A percentile compares a stretch with the other conserved stretches of the same genome.
Evolutionary conservation across 2,888 invertebrate genomes (phyloP).

Genomic region (Volucella inanis): DNA sequence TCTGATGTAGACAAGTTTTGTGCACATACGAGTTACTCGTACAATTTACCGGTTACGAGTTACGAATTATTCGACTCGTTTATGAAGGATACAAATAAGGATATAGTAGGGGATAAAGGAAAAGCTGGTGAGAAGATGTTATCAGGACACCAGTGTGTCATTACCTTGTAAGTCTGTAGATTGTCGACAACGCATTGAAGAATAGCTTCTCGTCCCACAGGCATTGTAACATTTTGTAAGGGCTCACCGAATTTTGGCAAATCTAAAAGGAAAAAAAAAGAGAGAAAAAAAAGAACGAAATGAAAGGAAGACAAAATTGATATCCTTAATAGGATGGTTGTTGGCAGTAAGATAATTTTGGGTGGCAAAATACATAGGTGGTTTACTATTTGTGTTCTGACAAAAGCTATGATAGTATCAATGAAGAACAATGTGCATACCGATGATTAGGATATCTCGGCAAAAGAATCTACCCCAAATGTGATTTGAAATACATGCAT

Average conservation of each 20-base stretch:
- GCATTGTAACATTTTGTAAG: conserved; percentile 87
- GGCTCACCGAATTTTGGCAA: conserved; percentile 87
- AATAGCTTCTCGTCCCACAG: conserved; percentile 87
- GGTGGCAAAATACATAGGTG: conserved; percentile 30
- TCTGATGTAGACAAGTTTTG: conserved; percentile 3
- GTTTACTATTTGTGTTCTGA: conserved; percentile 42
- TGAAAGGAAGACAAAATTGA: not conserved
- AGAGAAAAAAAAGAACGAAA: conserved; percentile 49
- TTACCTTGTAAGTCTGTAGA: conserved; percentile 88
- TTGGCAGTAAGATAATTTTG: conserved; percentile 20
- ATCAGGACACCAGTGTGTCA: conserved; percentile 27
- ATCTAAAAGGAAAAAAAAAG: conserved; percentile 83
- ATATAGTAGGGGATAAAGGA: not conserved
- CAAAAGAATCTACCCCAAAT: conserved; percentile 15
- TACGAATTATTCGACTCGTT: conserved; percentile 19
- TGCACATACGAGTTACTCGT: no score
- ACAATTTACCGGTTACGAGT: no score
- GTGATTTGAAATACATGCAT: conserved; percentile 11
- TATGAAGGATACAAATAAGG: conserved; percentile 24
- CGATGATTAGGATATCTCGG: conserved; percentile 55
- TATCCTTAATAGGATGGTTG: conserved; percentile 54
- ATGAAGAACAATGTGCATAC: conserved; percentile 43
- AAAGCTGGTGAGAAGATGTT: conserved; percentile 28
- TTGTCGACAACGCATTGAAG: conserved; percentile 88
- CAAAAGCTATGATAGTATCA: not conserved